Base-by-base conservation (phyloP, 37 sponge, comb jelly and placozoan species). In the Corticium candelabrum region DNA sequence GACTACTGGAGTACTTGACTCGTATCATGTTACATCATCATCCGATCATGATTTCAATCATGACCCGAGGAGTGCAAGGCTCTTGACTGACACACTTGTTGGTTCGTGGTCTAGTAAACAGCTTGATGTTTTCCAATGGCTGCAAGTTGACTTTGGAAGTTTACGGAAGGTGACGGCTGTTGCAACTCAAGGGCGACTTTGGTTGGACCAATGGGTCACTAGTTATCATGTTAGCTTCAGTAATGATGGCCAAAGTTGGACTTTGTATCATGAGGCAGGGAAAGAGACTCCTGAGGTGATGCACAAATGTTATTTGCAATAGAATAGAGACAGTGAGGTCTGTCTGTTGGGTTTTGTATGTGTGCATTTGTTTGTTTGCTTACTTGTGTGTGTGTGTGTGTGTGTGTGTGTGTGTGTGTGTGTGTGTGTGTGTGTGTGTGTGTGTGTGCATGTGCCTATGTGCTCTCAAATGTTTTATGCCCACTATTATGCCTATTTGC, bases 401-500 rank as follows among this genome's bases (percentile, higher is more conserved):
- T 43, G 56, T 43, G 56, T 43, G 56, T 43, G 56, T 43, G 56
- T 43, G 56, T 43, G 56, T 43, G 56, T 43, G 56, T 43, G 56
- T 43, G 56, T 43, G 56, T 43, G 56, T 43, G 56, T 43, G 56
- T 43, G 56, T 43, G 56, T 43, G 56, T 43, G 56, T 43, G 56
- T 43, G 56, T 43, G 56, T 43, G 56, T 43, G 11, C 11, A 11
- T 43, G 56, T 43, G 36, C 5, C 5, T 35, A 35, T 70, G 21
- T 5, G 33, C n/a, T n/a, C n/a, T n/a, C n/a, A n/a, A n/a, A n/a
- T n/a, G n/a, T n/a, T n/a, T n/a, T n/a, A n/a, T n/a, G n/a, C n/a
- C n/a, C n/a, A n/a, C n/a, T n/a, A n/a, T n/a, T n/a, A n/a, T n/a
- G n/a, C n/a, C n/a, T n/a, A n/a, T n/a, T n/a, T n/a, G n/a, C n/a